These are phyloP conservation scores for Marmota monax DNA, from an alignment of 2,113 vertebrate species.

Conservation along the genomic window DNA sequence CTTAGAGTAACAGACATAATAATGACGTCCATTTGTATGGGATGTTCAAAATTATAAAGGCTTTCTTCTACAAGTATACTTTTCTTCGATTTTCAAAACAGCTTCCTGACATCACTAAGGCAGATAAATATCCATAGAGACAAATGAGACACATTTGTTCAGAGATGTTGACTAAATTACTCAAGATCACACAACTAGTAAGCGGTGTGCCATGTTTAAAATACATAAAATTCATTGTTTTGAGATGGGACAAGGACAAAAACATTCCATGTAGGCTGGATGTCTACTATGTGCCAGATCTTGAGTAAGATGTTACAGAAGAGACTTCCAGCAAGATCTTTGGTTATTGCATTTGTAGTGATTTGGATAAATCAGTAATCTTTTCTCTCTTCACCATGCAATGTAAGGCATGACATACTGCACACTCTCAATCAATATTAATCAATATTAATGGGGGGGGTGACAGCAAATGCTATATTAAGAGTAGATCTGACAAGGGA, in stretches of 20 bases:
- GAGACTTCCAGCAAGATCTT: background rate
- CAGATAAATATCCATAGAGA: background rate
- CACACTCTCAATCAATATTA: conserved; percentile 11
- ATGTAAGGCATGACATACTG: background rate
- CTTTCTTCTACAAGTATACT: background rate
- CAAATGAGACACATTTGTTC: background rate
- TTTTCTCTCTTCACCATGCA: background rate
- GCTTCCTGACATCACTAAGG: background rate
- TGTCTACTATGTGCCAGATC: background rate
- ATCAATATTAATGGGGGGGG: background rate
- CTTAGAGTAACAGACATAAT: background rate
- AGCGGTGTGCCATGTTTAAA: background rate
- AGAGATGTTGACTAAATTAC: background rate
- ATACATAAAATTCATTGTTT: background rate
- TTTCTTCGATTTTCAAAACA: background rate
- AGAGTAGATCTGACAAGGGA: background rate
- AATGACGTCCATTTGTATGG: background rate
- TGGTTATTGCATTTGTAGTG: background rate
- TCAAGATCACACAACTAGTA: background rate
- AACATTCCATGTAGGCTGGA: too few species aligned
- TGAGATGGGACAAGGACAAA: background rate
- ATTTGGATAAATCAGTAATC: background rate
- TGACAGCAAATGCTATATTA: conserved; percentile 50
- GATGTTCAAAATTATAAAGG: background rate
- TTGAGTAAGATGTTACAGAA: background rate